These are phyloP conservation scores for Podocnemis expansa DNA, from an alignment of 2,113 vertebrate genomes.

Conservation along the genomic window DNA sequence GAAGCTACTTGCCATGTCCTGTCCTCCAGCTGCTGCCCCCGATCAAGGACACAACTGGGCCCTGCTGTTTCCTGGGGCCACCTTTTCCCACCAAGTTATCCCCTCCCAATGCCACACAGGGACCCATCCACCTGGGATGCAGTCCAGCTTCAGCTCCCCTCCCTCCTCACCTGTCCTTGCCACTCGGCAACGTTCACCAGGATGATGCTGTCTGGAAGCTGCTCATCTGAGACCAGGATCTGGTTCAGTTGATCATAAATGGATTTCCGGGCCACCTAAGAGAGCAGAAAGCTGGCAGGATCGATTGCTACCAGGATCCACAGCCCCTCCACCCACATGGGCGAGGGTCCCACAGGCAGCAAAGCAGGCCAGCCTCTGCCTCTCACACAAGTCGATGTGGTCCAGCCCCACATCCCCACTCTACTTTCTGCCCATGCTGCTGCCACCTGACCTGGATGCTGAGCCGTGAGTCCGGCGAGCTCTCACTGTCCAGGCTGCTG, in stretches of 20 bases:
- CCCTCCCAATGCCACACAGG: too few species aligned
- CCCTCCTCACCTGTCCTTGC: constrained; percentile 93
- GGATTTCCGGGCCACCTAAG: constrained; percentile 83
- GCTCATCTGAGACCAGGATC: constrained; percentile 90
- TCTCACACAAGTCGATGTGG: too few species aligned
- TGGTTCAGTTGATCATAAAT: constrained; percentile 90
- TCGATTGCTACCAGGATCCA: not conserved
- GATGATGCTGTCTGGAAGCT: constrained; percentile 94
- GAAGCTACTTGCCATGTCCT: too few species aligned
- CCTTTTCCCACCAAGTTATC: too few species aligned
- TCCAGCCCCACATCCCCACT: not conserved
- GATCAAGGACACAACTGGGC: not conserved
- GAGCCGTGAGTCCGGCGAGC: constrained; percentile 90
- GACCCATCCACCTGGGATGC: too few species aligned
- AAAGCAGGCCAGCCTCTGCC: not conserved
- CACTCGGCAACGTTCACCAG: constrained; percentile 95
- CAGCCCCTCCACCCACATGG: too few species aligned
- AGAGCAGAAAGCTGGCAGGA: not conserved
- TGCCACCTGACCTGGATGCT: constrained; percentile 86
- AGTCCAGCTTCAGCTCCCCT: not conserved
- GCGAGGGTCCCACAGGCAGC: too few species aligned
- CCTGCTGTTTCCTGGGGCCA: not conserved
- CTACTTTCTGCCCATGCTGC: fast-evolving
- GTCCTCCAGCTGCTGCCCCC: too few species aligned
- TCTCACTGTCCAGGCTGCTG: constrained; percentile 96